Percentiles rank a stretch among this genome's conserved stretches.
Evolutionary conservation across 2,797 vertebrate genomes (phyloP).

Genomic region (Spea hammondii): DNA sequence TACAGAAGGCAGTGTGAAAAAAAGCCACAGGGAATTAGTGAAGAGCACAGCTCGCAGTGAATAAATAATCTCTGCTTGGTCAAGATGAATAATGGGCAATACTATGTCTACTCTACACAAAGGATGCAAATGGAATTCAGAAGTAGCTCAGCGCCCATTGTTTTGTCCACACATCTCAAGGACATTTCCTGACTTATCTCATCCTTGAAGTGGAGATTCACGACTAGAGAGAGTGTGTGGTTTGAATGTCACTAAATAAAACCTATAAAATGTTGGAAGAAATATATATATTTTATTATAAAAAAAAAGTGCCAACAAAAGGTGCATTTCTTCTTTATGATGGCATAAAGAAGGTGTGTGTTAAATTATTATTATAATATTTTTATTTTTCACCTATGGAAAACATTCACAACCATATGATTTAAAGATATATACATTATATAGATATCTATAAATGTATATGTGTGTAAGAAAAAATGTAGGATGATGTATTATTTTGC

Average conservation of each 20-base stretch:
- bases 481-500: too few relatives aligned
- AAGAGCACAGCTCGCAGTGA: slow-evolving; percentile 57
- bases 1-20: slow-evolving; percentile 53
- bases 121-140: slow-evolving; percentile 55
- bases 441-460: too few relatives aligned
- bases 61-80: slow-evolving; percentile 59
- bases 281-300: slow-evolving; percentile 11
- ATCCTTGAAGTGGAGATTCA: slow-evolving; percentile 43
- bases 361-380: neutral
- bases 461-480: too few relatives aligned
- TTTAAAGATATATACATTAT: too few relatives aligned
- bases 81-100: slow-evolving; percentile 58
- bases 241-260: slow-evolving; percentile 32
- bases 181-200: slow-evolving; percentile 42
- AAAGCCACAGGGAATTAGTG: slow-evolving; percentile 56
- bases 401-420: too few relatives aligned
- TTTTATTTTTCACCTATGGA: too few relatives aligned
- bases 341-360: neutral
- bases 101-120: slow-evolving; percentile 55
- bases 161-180: slow-evolving; percentile 43
- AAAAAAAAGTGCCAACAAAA: neutral
- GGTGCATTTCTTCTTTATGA: neutral
- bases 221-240: slow-evolving; percentile 10
- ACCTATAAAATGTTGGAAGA: slow-evolving; percentile 14
- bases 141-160: slow-evolving; percentile 45